phyloP scores from a whole-genome alignment of 2,113 vertebrate species.

The Tragelaphus strepsiceros region DNA sequence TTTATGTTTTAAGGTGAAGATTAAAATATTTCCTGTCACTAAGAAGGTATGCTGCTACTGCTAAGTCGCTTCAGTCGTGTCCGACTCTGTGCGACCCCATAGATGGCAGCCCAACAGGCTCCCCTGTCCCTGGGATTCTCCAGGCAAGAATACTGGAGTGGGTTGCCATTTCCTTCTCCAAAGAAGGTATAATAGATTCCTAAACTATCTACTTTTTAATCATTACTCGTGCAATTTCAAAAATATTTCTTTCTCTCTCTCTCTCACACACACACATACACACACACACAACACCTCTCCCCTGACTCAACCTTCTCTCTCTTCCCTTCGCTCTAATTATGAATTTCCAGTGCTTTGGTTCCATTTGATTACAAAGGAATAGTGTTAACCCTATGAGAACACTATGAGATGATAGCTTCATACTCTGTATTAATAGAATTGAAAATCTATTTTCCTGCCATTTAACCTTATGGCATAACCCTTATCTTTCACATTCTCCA shows the following conservation, averaged over 20 bases:
- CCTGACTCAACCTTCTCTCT: rapidly evolving
- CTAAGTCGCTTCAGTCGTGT: too few relatives aligned
- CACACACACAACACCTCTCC: rapidly evolving
- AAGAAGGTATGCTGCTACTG: too few relatives aligned
- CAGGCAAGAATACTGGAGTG: too few relatives aligned
- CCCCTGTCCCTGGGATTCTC: too few relatives aligned
- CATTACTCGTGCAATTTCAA: background rate
- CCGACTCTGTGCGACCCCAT: too few relatives aligned
- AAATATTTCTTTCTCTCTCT: background rate
- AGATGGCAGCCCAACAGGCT: too few relatives aligned
- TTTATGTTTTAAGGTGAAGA: background rate
- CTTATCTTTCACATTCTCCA: background rate
- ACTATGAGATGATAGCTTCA: background rate
- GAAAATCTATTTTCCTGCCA: conserved; percentile 38
- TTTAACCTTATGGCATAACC: background rate
- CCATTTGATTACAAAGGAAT: background rate
- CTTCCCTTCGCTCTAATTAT: background rate
- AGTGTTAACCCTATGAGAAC: background rate
- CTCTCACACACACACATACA: background rate
- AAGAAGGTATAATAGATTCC: background rate
- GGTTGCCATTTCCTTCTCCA: too few relatives aligned
- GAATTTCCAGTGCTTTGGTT: background rate
- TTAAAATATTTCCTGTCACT: background rate
- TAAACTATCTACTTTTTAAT: background rate
- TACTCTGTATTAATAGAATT: background rate